Conservation (phyloP, 2,888 invertebrate genomes). For the Caenorhabditis uteleia region DNA sequence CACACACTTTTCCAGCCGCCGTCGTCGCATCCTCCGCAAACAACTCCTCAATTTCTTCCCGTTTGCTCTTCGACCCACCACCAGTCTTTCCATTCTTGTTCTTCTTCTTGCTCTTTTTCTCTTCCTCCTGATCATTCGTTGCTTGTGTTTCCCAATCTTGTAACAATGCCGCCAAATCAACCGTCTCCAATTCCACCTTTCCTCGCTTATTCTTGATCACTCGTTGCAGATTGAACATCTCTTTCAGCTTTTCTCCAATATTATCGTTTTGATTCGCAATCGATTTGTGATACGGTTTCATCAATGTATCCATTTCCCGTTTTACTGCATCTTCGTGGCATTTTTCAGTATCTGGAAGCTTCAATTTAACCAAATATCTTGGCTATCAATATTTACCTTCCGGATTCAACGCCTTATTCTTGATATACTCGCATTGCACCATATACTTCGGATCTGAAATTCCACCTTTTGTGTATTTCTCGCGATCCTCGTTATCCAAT, state of each 20-base stretch:
- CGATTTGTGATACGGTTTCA: background rate
- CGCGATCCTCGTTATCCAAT: background rate
- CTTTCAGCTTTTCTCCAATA: conserved; percentile 3
- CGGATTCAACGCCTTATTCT: conserved; percentile 18
- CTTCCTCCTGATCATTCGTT: background rate
- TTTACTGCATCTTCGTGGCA: background rate
- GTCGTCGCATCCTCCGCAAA: background rate
- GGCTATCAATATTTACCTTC: conserved; percentile 2
- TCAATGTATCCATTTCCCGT: background rate
- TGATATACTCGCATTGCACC: conserved; percentile 36
- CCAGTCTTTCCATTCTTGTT: background rate
- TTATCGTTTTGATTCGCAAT: conserved; percentile 1
- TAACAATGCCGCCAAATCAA: conserved; percentile 21
- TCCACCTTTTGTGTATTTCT: conserved; percentile 18
- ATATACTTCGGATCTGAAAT: conserved; percentile 36
- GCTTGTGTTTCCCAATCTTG: conserved; percentile 1
- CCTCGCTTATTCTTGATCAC: conserved; percentile 21
- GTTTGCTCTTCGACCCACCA: background rate
- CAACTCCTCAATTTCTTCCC: background rate
- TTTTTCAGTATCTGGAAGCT: too few relatives aligned
- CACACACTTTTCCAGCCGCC: background rate
- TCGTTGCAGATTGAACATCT: conserved; percentile 26
- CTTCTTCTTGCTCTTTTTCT: background rate
- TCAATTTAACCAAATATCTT: background rate
- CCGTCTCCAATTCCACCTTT: conserved; percentile 15